A percentile compares a stretch with the other conserved stretches of the same genome.
Evolutionary conservation across 2,888 invertebrate species (phyloP).

Genomic region (Lasius fuliginosus): DNA sequence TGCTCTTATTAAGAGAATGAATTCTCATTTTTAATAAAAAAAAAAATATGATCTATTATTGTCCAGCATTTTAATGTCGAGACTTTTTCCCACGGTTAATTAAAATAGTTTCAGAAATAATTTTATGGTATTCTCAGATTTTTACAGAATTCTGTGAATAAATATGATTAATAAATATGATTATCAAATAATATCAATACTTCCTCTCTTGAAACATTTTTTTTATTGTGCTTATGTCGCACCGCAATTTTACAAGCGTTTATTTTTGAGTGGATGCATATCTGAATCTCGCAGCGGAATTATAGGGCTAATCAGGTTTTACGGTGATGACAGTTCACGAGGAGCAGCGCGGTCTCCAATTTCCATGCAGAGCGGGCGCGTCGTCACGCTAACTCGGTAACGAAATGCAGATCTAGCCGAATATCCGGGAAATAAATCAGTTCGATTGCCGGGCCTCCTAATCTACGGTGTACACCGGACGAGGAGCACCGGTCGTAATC

Average conservation of each 20-base stretch:
- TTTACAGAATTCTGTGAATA: neutral
- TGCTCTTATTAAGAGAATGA: neutral
- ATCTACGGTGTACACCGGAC: constrained; percentile 74
- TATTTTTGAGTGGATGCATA: neutral
- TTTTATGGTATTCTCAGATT: neutral
- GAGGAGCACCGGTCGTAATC: constrained; percentile 79
- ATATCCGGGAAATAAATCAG: constrained; percentile 72
- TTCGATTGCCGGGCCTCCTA: constrained; percentile 66
- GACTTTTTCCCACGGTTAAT: neutral
- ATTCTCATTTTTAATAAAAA: neutral
- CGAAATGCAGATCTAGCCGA: constrained; percentile 56
- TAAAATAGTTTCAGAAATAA: neutral
- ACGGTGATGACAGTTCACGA: constrained; percentile 32
- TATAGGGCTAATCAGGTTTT: neutral
- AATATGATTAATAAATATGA: constrained; percentile 17
- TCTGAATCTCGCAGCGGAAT: neutral
- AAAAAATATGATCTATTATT: neutral
- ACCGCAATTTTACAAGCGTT: neutral
- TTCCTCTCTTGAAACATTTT: neutral
- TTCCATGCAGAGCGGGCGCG: constrained; percentile 5
- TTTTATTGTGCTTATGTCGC: neutral
- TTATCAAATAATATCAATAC: neutral
- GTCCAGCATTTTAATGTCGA: neutral
- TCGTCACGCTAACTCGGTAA: constrained; percentile 36
- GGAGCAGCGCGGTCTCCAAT: constrained; percentile 14